Conservation (phyloP, 2,797 vertebrate species). For the Rhinophrynus dorsalis region DNA sequence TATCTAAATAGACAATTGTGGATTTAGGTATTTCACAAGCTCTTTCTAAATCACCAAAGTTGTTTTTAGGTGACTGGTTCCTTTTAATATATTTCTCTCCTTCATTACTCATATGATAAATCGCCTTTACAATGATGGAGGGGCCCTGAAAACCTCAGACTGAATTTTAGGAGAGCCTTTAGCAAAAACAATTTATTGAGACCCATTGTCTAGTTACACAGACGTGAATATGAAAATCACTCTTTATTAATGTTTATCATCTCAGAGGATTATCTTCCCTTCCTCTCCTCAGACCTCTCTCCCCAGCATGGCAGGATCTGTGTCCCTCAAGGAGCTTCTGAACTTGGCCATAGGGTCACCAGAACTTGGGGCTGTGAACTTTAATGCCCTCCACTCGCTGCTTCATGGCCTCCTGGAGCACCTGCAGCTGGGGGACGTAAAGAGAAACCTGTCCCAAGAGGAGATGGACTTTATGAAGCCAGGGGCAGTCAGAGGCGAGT, state of each 20-base stretch:
- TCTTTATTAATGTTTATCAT: neutral
- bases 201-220: too few relatives aligned
- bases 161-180: too few relatives aligned
- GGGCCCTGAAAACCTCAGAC: too few relatives aligned
- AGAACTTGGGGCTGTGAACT: slow-evolving; percentile 50
- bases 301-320: slow-evolving; percentile 13
- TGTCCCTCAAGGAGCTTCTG: slow-evolving; percentile 54
- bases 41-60: too few relatives aligned
- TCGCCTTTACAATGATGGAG: too few relatives aligned
- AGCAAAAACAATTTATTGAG: too few relatives aligned
- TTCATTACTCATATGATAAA: too few relatives aligned
- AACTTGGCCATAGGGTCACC: slow-evolving; percentile 54
- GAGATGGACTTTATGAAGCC: slow-evolving; percentile 39
- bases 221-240: neutral
- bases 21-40: too few relatives aligned
- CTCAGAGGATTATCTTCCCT: too few relatives aligned
- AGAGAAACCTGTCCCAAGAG: slow-evolving; percentile 1
- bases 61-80: too few relatives aligned
- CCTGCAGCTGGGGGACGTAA: slow-evolving; percentile 39
- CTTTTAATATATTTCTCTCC: too few relatives aligned
- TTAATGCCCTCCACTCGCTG: slow-evolving; percentile 56
- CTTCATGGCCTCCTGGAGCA: slow-evolving; percentile 59
- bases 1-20: too few relatives aligned
- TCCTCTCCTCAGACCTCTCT: rapidly evolving
- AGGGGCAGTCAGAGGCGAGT: neutral